Evolutionary conservation across 2,113 vertebrate species (phyloP).

Genomic region (Neotoma lepida): DNA sequence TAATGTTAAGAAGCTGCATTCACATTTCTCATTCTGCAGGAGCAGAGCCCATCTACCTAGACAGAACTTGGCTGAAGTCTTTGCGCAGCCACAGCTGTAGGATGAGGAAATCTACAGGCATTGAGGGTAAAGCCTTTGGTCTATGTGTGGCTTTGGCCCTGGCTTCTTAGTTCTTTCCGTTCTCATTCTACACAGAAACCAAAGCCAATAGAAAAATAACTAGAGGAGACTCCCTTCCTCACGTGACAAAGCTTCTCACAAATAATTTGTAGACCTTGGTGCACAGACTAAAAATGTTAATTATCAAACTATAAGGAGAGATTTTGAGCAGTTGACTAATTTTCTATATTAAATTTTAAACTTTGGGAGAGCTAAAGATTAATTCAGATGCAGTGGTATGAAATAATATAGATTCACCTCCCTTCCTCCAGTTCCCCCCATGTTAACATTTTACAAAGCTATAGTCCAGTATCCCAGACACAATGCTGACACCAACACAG

Average conservation of each 20-base stretch:
- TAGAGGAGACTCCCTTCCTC: background rate
- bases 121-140: background rate
- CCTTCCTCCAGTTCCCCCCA: background rate
- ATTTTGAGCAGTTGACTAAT: conserved; percentile 34
- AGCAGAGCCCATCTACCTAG: background rate
- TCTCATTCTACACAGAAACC: background rate
- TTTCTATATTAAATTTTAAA: background rate
- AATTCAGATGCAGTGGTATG: background rate
- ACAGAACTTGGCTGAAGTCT: no score
- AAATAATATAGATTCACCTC: background rate
- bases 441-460: background rate
- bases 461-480: no score
- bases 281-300: background rate
- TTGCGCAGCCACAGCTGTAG: background rate
- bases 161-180: background rate
- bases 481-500: background rate
- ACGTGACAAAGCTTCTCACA: background rate
- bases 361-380: background rate
- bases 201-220: background rate
- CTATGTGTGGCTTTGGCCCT: background rate
- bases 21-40: background rate
- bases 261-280: conserved; percentile 4
- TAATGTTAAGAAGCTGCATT: background rate
- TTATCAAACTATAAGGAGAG: conserved; percentile 6
- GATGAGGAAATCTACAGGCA: background rate